Conservation (phyloP, 2,888 invertebrate genomes). For the Rhagium mordax region DNA sequence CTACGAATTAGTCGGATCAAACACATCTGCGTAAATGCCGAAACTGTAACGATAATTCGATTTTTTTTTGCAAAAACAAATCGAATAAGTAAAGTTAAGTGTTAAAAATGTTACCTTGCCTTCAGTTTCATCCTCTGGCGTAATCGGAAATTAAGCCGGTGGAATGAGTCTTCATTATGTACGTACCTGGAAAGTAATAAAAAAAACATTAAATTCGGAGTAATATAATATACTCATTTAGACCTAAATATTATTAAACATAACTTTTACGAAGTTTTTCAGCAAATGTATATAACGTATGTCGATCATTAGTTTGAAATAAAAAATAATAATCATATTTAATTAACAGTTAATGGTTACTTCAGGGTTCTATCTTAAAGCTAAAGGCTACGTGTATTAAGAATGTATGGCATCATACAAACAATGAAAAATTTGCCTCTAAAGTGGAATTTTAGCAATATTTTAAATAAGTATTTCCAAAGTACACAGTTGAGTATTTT, state of each 20-base stretch:
- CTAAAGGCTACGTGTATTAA: no score
- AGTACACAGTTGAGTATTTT: no score
- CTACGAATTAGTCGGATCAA: not conserved
- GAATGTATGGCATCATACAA: no score
- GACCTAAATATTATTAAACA: not conserved
- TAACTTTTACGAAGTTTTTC: not conserved
- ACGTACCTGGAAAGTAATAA: conserved; percentile 22
- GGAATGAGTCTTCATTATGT: conserved; percentile 1
- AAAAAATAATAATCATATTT: not conserved
- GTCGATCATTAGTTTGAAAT: not conserved
- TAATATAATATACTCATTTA: not conserved
- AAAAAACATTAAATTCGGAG: conserved; percentile 1
- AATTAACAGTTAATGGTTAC: not conserved
- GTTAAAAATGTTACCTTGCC: conserved; percentile 1
- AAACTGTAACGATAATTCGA: not conserved
- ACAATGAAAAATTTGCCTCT: no score
- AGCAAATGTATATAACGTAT: not conserved
- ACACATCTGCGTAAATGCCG: not conserved
- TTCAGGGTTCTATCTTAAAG: not conserved
- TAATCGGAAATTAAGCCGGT: not conserved
- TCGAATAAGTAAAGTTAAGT: not conserved
- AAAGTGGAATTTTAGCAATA: no score
- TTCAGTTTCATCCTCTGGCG: not conserved
- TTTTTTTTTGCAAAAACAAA: not conserved
- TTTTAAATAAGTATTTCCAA: no score